These are phyloP conservation scores for Chaetodon trifascialis DNA, from an alignment of 2,113 vertebrate species.

Conservation along the genomic window DNA sequence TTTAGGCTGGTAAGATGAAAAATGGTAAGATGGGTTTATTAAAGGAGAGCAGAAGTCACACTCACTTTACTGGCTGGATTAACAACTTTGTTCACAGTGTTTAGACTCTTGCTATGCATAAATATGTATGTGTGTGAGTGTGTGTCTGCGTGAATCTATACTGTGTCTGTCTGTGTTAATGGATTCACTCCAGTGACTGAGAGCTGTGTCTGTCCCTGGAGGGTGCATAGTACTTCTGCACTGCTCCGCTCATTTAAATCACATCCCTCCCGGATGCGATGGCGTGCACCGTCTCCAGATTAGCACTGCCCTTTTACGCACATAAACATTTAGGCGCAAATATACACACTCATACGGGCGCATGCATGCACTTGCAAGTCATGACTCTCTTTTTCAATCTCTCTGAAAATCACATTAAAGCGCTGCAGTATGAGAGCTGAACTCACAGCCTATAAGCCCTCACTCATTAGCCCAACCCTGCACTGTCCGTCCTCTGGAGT, in stretches of 20 bases:
- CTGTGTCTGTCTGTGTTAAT: constrained; percentile 18
- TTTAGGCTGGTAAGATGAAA: background rate
- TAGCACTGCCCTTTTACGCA: background rate
- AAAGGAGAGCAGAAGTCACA: background rate
- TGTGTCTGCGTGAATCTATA: background rate
- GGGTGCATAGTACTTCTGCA: background rate
- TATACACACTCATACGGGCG: background rate
- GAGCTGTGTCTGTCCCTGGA: constrained; percentile 20
- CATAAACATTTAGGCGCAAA: constrained; percentile 12
- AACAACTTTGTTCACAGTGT: constrained; percentile 4
- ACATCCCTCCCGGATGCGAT: constrained; percentile 17
- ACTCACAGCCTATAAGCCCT: background rate
- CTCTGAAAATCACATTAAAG: background rate
- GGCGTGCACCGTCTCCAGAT: constrained; percentile 5
- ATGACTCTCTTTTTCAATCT: background rate
- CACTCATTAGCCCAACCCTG: background rate
- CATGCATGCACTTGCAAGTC: background rate
- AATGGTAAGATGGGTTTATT: background rate
- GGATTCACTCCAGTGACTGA: constrained; percentile 30
- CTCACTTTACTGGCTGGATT: background rate
- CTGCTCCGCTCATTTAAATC: constrained; percentile 5
- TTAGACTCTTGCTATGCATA: background rate
- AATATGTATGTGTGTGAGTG: background rate
- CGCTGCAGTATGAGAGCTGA: background rate
- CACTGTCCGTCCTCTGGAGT: background rate